These are phyloP conservation scores for Euproctis similis DNA, from an alignment of 2,888 invertebrate genomes.

Conservation along the genomic window DNA sequence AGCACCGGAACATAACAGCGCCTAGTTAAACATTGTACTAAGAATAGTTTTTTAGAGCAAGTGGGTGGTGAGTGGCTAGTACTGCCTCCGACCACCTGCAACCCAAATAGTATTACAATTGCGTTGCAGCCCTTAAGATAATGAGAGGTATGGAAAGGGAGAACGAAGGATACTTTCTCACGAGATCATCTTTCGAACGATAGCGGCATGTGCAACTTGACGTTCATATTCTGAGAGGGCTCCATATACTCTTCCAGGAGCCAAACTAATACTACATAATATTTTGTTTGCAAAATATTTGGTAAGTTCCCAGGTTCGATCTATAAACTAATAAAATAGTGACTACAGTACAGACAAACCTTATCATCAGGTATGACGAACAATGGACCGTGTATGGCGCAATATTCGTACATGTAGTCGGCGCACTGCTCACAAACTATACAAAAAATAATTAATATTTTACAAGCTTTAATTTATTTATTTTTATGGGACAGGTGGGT, in stretches of 20 bases:
- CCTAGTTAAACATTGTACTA: not conserved
- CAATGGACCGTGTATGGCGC: conserved; percentile 44
- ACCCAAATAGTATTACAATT: too few species aligned
- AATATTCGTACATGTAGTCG: conserved; percentile 48
- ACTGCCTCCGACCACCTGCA: too few species aligned
- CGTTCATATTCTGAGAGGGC: too few species aligned
- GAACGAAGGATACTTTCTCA: too few species aligned
- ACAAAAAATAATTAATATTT: not conserved
- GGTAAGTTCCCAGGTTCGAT: not conserved
- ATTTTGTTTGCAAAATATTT: not conserved
- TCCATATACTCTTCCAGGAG: too few species aligned
- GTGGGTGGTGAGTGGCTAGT: too few species aligned
- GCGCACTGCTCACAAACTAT: conserved; percentile 39
- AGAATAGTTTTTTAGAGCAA: not conserved
- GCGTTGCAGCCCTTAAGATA: too few species aligned
- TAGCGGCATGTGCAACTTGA: too few species aligned
- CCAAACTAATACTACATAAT: too few species aligned
- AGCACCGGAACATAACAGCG: too few species aligned
- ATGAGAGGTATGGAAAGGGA: too few species aligned
- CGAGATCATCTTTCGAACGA: too few species aligned
- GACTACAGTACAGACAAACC: conserved; percentile 31
- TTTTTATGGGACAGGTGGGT: not conserved
- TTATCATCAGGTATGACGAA: conserved; percentile 44
- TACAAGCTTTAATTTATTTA: not conserved
- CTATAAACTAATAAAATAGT: not conserved